Conservation (phyloP, 1,140 invertebrate genomes). For the Aphidius ervi region DNA sequence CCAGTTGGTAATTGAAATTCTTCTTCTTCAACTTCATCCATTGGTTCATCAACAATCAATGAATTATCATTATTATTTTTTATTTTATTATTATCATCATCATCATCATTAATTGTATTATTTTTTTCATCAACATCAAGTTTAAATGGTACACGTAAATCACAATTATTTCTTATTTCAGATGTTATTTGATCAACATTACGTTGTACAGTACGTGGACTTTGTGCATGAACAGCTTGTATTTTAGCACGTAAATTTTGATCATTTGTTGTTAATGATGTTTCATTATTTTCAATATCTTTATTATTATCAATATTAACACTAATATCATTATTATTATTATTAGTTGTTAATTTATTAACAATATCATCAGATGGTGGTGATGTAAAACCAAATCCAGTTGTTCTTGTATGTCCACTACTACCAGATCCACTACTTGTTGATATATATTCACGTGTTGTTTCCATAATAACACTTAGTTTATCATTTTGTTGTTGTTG, state of each 20-base stretch:
- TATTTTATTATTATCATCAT: conserved; percentile 31
- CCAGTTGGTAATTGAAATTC: conserved; percentile 40
- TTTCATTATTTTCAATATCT: conserved; percentile 25
- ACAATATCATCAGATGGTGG: conserved; percentile 39
- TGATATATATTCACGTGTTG: conserved; percentile 45
- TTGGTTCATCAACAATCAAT: conserved; percentile 44
- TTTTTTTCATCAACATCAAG: conserved; percentile 29
- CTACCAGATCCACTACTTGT: conserved; percentile 37
- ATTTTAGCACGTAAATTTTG: conserved; percentile 47
- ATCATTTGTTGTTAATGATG: conserved; percentile 34
- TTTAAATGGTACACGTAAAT: conserved; percentile 45
- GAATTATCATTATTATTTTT: conserved; percentile 40
- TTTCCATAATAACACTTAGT: conserved; percentile 45
- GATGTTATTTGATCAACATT: conserved; percentile 51
- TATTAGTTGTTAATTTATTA: conserved; percentile 33
- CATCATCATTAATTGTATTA: conserved; percentile 16
- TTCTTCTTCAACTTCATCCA: conserved; percentile 43
- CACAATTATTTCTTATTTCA: conserved; percentile 49
- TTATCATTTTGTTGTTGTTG: conserved; percentile 31
- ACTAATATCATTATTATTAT: too few species aligned
- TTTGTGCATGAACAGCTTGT: conserved; percentile 49
- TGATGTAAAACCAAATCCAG: conserved; percentile 37
- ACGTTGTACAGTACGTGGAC: conserved; percentile 49
- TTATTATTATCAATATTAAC: not conserved
- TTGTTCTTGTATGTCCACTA: conserved; percentile 33